Evolutionary conservation across 2,888 invertebrate genomes (phyloP), one percentile per base, ranked within the genome.

Genomic region (Eupithecia centaureata): DNA sequence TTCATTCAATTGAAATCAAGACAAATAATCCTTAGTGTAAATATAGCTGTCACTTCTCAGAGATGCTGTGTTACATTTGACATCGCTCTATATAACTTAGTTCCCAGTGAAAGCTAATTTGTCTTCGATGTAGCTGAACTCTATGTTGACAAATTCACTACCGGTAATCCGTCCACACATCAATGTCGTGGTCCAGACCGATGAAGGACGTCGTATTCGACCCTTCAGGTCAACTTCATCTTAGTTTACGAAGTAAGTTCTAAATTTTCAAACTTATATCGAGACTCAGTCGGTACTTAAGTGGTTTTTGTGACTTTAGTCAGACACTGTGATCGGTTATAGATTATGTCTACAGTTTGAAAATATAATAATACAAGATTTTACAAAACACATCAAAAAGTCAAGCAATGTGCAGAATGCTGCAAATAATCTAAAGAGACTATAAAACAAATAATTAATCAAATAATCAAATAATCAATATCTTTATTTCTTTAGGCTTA

Each of bases 161-260:
- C 38, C 28, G 61, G 42, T 66, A 54, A 65, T 25, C 70, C 66
- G 69, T 60, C 64, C 63, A 73, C 72, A 72, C 67, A 68, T 74
- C 78, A 76, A 72, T 72, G 76, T 76, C 59, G 42, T 35, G 25
- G 27, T 38, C 61, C 5, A 38, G 18, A 67, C 51, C 61, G 28
- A 60, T 56, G 8, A 47, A 65, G 54, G 61, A 51, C 47, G 25
- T 15, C 27, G 64, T 42, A 64, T 61, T 66, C 32, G 56, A 22
- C 57, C 30, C 57, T 57, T 18, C 18, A 30, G 52, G 52, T 52
- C 52, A 52, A 25, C 52, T 52, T 52, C 13, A 10, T 25, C 52
- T 25, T 18, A 52, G 7, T 61, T 35, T 22, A 47, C 28, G 15
- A 22, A 28, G 27, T 1, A 5, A 27, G 52, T 27, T 52, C 25